Evolutionary conservation across 1,140 invertebrate species (phyloP), one percentile per base, ranked within the genome.

Genomic region (Brachionus manjavacas): DNA sequence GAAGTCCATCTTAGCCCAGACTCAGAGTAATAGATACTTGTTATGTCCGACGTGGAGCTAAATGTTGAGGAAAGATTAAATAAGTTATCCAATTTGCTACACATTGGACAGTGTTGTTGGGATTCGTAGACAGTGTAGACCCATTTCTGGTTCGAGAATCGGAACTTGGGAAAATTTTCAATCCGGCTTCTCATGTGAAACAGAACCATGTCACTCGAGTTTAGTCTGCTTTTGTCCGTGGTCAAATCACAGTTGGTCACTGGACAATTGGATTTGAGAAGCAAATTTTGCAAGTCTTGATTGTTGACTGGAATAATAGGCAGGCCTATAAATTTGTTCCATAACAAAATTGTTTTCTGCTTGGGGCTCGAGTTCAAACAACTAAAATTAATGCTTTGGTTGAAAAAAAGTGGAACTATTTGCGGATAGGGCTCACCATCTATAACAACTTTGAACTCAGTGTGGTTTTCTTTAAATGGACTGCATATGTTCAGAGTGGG

Each of bases 61-160:
- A 86, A 88, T 20, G 86, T 86, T 84, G 86, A 84, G 3, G 87
- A 87, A 84, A 85, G 86, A 70, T 87, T 87, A 79, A 88, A 87
- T 11, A 88, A 8, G 41, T 64, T 68, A 20, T 23, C 86, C 84
- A 79, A 35, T 35, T 68, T 83, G 2, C 20, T 52, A 43, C 60
- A 83, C 60, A 68, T 83, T 46, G 81, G 81, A 46, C 60, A 83
- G 41, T 83, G 68, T 52, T 43, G 60, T 12, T 52, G 81, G 4
- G 81, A 83, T 83, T 83, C 81, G 20, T 83, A 68, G 20, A 83
- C 25, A 16, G 46, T 4, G n/a, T 68, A 83, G 23, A 83, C 60
- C 60, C 60, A 83, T 49, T 66, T 46, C 39, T 83, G 81, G 35
- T 25, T 31, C 35, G 64, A 46, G 60, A 64, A 81, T 64, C 79